Evolutionary conservation across 2,797 vertebrate genomes (phyloP).

Genomic region (Thaleichthys pacificus): DNA sequence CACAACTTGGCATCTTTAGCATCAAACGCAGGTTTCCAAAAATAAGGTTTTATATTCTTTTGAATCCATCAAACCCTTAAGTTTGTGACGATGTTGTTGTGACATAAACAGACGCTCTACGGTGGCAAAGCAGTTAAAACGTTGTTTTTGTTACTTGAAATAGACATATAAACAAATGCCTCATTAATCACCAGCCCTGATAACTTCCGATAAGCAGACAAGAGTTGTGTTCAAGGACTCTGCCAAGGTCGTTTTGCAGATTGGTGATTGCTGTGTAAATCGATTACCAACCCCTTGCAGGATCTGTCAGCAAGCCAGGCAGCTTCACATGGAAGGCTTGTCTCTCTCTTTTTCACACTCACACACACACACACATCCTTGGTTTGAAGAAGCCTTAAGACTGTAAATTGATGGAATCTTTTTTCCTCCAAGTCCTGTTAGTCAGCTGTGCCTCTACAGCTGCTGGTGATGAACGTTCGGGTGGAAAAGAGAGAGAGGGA

Average conservation of each 20-base stretch:
- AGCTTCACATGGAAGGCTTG: slow-evolving; percentile 20
- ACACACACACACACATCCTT: slow-evolving; percentile 6
- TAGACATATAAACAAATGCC: slow-evolving; percentile 47
- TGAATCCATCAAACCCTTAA: neutral
- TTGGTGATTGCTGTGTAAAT: slow-evolving; percentile 71
- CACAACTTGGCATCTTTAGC: neutral
- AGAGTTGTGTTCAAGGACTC: slow-evolving; percentile 64
- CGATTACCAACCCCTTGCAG: slow-evolving; percentile 63
- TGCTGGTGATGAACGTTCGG: slow-evolving; percentile 38
- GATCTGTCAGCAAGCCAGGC: slow-evolving; percentile 57
- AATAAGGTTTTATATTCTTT: neutral
- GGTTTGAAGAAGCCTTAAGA: no score
- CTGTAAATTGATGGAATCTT: slow-evolving; percentile 31
- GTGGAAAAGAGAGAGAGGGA: slow-evolving; percentile 21
- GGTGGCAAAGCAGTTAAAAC: slow-evolving; percentile 23
- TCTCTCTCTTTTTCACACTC: neutral
- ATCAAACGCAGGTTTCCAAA: neutral
- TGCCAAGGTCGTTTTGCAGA: slow-evolving; percentile 65
- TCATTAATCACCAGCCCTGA: slow-evolving; percentile 56
- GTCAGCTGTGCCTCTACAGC: slow-evolving; percentile 29
- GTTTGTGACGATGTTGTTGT: neutral
- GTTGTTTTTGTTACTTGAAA: slow-evolving; percentile 46
- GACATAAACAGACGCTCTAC: neutral
- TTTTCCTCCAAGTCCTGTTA: slow-evolving; percentile 27
- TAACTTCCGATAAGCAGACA: slow-evolving; percentile 54